These are phyloP conservation scores for Dasyprocta punctata DNA, from an alignment of 2,113 vertebrate species.

Conservation along the genomic window DNA sequence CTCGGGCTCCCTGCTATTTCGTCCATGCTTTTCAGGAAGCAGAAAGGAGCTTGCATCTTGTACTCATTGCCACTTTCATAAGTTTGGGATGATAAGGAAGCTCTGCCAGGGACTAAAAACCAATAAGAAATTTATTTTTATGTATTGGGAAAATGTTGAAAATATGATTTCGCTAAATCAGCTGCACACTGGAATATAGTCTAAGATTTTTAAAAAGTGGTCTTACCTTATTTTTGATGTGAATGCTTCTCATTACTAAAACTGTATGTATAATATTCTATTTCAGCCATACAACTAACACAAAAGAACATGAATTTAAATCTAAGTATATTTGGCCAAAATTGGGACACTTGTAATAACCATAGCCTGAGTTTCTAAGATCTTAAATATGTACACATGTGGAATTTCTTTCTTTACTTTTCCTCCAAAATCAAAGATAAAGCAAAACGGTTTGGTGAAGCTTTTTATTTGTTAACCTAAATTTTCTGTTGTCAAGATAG, in stretches of 20 bases:
- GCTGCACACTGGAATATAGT: neutral
- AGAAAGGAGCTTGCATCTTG: neutral
- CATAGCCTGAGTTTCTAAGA: neutral
- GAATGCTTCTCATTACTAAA: conserved; percentile 15
- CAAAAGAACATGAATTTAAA: neutral
- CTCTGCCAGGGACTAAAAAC: neutral
- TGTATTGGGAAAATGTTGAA: conserved; percentile 28
- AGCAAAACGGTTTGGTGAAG: conserved; percentile 23
- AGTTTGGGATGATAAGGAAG: neutral
- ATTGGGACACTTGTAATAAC: neutral
- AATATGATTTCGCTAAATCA: neutral
- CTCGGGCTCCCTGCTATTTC: neutral
- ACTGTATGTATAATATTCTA: neutral
- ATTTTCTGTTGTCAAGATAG: conserved; percentile 50
- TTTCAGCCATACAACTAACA: neutral
- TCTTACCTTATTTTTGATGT: conserved; percentile 13
- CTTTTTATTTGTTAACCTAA: neutral
- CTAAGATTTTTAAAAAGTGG: neutral
- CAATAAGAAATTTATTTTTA: neutral
- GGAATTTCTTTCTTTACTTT: conserved; percentile 56
- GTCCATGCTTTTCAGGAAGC: neutral
- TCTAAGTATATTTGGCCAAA: neutral
- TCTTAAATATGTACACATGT: neutral
- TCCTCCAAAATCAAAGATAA: conserved; percentile 49
- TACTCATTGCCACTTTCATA: neutral